Evolutionary conservation across 1,140 invertebrate genomes (phyloP).

Genomic region (Drosophila neocordata): DNA sequence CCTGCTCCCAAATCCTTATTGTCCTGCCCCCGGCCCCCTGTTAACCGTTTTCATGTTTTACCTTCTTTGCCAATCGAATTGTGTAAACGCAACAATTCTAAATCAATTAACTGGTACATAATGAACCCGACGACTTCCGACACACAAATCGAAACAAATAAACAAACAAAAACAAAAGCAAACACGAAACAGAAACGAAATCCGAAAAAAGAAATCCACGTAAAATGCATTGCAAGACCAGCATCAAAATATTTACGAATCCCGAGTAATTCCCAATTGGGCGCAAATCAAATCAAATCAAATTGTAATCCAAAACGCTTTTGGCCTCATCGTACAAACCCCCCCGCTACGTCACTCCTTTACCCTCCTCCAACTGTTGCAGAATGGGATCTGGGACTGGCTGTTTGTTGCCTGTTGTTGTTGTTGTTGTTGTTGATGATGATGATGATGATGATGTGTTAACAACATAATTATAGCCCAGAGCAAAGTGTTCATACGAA

Average conservation of each 20-base stretch:
- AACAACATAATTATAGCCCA: constrained; percentile 82
- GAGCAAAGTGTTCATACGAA: constrained; percentile 55
- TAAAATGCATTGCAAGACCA: constrained; percentile 38
- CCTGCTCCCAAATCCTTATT: neutral
- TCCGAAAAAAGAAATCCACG: constrained; percentile 33
- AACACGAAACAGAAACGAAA: neutral
- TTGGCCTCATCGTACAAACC: constrained; percentile 41
- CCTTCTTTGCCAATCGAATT: neutral
- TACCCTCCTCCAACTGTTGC: neutral
- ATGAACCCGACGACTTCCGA: constrained; percentile 28
- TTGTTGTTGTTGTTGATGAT: constrained; percentile 12
- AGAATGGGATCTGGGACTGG: constrained; percentile 9
- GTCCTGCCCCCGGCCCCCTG: neutral
- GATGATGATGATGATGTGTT: constrained; percentile 78
- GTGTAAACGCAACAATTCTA: constrained; percentile 18
- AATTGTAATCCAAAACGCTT: constrained; percentile 81
- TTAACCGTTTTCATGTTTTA: neutral
- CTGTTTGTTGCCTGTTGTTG: constrained; percentile 13
- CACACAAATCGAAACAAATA: constrained; percentile 35
- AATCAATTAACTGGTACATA: constrained; percentile 68
- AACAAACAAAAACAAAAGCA: constrained; percentile 34
- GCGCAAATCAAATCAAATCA: constrained; percentile 76
- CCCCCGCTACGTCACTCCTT: neutral
- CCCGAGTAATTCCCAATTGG: constrained; percentile 77
- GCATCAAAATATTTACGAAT: constrained; percentile 78